Conservation (phyloP, 1,140 invertebrate species). For the Drosophila busckii region DNA sequence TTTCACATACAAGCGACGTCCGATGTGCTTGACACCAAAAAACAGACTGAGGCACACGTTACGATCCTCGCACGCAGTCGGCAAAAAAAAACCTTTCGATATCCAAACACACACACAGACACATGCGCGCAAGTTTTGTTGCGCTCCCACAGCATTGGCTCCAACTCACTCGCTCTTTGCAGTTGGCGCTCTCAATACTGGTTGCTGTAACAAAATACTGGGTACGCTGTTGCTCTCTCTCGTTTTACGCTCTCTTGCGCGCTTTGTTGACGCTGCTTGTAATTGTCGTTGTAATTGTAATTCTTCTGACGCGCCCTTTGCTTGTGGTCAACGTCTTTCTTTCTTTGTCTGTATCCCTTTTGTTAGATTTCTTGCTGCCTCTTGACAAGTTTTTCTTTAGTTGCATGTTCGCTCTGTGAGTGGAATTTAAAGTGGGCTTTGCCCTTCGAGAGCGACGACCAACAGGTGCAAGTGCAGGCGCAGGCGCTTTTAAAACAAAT, state of each 20-base stretch:
- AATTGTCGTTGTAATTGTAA: conserved; percentile 49
- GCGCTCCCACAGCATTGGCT: conserved; percentile 1
- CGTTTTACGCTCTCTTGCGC: background rate
- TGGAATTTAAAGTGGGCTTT: conserved; percentile 57
- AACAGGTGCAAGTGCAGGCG: conserved; percentile 50
- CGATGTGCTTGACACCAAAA: conserved; percentile 29
- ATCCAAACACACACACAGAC: conserved; percentile 2
- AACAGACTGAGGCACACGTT: conserved; percentile 43
- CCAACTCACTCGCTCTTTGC: conserved; percentile 5
- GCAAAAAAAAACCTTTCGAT: conserved; percentile 9
- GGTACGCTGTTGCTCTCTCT: conserved; percentile 24
- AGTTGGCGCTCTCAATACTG: conserved; percentile 20
- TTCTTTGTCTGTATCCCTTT: conserved; percentile 4
- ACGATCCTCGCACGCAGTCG: conserved; percentile 22
- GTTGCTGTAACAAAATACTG: conserved; percentile 33
- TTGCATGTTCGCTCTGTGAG: conserved; percentile 47
- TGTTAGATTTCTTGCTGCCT: conserved; percentile 52
- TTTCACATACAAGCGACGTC: conserved; percentile 13
- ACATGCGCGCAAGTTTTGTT: background rate
- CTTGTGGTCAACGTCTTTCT: conserved; percentile 20
- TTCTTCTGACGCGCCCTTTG: conserved; percentile 47
- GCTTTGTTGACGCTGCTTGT: conserved; percentile 5
- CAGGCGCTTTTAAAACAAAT: conserved; percentile 63
- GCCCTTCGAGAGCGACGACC: conserved; percentile 10
- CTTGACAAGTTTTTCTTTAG: conserved; percentile 55